Base-by-base conservation (phyloP, 2,888 invertebrate genomes). In the Zaprionus obscuricornis region DNA sequence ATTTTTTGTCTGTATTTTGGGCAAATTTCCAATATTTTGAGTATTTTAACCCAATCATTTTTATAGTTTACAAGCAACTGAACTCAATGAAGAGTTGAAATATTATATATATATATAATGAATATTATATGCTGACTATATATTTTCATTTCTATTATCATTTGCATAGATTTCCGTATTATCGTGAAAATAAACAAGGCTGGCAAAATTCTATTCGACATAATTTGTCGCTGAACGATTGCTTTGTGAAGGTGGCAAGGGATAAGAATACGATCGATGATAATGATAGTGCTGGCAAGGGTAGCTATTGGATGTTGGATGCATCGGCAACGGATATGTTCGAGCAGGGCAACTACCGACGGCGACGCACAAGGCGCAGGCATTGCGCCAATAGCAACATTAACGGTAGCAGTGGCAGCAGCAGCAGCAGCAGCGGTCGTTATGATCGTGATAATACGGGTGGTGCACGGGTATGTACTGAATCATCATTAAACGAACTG, bases 161-260 rank as follows among this genome's bases (percentile, higher is more conserved):
- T 20, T 14, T 1, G 7, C 11, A 5, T 43, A 92, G 93, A 76
- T 96, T 96, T 88, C 95, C 95, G 0, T 96, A 95, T 87, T 96
- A 96, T 85, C 91, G 96, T 14, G 95, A 96, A 84, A 96, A 96
- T 88, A 94, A 94, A 73, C 96, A 96, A 87, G 95, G 93, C 20
- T 94, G 94, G 95, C 96, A 96, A 87, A 96, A 96, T 89, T 94
- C 94, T 42, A 96, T 96, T 57, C 91, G 96, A 0, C 96, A 96
- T 87, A 96, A 96, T 90, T 91, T 96, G 26, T 94, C 94, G 62
- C 91, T 96, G 56, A 96, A 96, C 90, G 95, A 96, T 88, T 96
- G 96, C 89, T 96, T 96, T 88, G 93, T 96, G 20, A 96, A 96
- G 90, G 93, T 96, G 17, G 82, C 90, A 0, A 82, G 90, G 5